Base-by-base conservation (phyloP, 2,797 vertebrate species). In the Vireo griseus region DNA sequence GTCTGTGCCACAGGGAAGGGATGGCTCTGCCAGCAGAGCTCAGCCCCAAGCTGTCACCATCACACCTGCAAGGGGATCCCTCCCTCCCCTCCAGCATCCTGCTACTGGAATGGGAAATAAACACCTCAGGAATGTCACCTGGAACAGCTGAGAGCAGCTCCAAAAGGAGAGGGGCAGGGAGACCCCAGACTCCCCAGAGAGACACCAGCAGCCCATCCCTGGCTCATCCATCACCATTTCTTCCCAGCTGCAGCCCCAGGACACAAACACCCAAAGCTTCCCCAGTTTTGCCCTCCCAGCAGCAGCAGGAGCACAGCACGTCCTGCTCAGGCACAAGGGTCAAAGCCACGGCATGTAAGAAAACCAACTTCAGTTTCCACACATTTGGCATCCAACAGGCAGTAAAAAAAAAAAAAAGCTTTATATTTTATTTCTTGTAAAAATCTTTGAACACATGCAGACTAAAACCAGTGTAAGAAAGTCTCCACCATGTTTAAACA, bases 391-490 rank as follows among this genome's bases (percentile, higher is more conserved):
- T 57, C 94, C 95, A 96, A 92, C 44, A 83, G 79, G 78, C 66
- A 96, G 66, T 93, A 82, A 96, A 96, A 92, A 91, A 79, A 78
- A 78, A 78, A 97, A 97, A 97, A 94, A 94, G 86, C 96, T 97
- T 97, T 97, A 93, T 95, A 97, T 97, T 98, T 98, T 99, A 99
- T 99, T 99, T 98, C 97, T 98, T 98, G 98, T 99, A 99, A 99
- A 99, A 99, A 99, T 98, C 98, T 99, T 98, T 88, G 96, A 98
- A 98, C 98, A 99, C 98, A 98, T 99, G 99, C 99, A 99, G 99
- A 99, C 99, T 99, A 98, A 99, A 99, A 99, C 98, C 99, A 99
- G 99, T 99, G 99, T 99, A 99, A 99, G 98, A 99, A 99, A 99
- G 97, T 98, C 97, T 98, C 97, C 98, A 98, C 98, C 97, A 98